Percentiles rank a stretch among this genome's conserved stretches.
phyloP scores from a whole-genome alignment of 2,113 vertebrate genomes.

The Dolichotis patagonum region DNA sequence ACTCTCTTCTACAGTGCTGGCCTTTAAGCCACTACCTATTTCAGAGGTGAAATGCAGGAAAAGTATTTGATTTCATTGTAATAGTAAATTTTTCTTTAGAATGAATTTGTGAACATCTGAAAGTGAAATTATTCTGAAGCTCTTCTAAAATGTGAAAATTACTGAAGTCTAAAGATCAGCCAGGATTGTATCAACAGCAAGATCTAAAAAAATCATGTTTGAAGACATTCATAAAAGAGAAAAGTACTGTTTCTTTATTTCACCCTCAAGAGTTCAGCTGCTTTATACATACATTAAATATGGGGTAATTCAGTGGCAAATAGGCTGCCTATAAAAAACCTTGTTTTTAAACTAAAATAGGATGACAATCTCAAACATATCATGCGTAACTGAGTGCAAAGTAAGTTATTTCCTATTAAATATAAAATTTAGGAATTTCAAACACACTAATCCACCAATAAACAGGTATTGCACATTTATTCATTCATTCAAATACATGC shows the following conservation, averaged over 20 bases:
- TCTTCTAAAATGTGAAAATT: neutral
- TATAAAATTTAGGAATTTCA: constrained; percentile 21
- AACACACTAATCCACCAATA: constrained; percentile 36
- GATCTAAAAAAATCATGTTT: neutral
- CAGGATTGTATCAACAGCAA: neutral
- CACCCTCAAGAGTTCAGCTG: neutral
- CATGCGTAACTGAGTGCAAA: constrained; percentile 5
- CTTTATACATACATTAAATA: neutral
- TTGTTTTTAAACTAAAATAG: constrained; percentile 32
- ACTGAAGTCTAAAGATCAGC: neutral
- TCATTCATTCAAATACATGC: constrained; percentile 42
- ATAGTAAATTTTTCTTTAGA: neutral
- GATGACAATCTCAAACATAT: neutral
- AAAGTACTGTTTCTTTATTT: neutral
- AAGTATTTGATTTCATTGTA: neutral
- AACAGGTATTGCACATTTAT: neutral
- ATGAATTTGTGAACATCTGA: neutral
- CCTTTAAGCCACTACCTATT: neutral
- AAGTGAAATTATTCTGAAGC: neutral
- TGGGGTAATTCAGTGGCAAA: neutral
- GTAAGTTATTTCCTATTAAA: constrained; percentile 32
- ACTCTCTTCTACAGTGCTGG: neutral
- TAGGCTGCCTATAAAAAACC: neutral
- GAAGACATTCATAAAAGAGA: neutral
- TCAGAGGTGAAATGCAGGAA: neutral